These are phyloP conservation scores for Neolamprologus sp. DNA, from an alignment of 2,113 vertebrate species.

Conservation along the genomic window DNA sequence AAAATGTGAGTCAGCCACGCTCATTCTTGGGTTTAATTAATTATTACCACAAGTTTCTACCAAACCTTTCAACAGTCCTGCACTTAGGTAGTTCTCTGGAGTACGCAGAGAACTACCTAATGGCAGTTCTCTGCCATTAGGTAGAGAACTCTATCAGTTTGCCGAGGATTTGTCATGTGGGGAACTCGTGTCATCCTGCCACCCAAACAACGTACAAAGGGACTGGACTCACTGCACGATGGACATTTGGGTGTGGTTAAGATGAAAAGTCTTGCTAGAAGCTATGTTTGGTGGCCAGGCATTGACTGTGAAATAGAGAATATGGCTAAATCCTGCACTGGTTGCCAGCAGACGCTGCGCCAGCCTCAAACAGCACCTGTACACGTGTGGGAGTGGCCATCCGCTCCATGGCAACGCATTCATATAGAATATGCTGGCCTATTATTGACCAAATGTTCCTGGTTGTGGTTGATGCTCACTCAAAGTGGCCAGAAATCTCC, in stretches of 20 bases:
- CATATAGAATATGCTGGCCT: too few species aligned
- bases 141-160: too few species aligned
- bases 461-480: too few species aligned
- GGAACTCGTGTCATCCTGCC: neutral
- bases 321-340: neutral
- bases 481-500: too few species aligned
- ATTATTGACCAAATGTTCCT: too few species aligned
- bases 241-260: neutral
- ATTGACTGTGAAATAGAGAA: neutral
- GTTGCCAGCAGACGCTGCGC: accelerated
- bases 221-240: neutral
- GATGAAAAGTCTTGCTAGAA: neutral
- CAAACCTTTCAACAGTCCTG: neutral
- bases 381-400: neutral
- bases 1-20: neutral
- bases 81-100: too few species aligned
- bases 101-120: too few species aligned
- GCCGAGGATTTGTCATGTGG: neutral
- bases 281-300: neutral
- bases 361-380: neutral
- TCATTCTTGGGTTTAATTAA: neutral
- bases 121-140: neutral
- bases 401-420: too few species aligned
- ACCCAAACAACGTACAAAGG: neutral
- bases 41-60: neutral